These are phyloP conservation scores for Piscicola geometra DNA, from an alignment of 2,888 invertebrate species.

Conservation along the genomic window DNA sequence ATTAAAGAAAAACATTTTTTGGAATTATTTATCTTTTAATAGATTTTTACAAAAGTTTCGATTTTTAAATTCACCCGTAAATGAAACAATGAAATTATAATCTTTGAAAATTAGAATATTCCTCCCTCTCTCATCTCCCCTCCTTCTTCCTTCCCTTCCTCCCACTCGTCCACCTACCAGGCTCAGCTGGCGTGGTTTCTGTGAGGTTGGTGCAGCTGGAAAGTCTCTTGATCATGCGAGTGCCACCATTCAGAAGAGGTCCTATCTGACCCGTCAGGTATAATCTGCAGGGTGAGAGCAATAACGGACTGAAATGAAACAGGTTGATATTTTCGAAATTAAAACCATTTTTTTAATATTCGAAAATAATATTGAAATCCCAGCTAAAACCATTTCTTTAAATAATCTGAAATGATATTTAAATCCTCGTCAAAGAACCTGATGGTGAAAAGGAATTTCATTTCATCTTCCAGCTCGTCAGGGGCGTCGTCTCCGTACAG, in stretches of 20 bases:
- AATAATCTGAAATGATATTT: background rate
- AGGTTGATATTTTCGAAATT: background rate
- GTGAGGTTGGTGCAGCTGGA: constrained; percentile 31
- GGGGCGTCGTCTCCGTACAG: constrained; percentile 23
- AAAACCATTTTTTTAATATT: no score
- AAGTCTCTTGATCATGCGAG: constrained; percentile 35
- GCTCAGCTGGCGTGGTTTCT: background rate
- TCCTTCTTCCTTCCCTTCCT: no score
- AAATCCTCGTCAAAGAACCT: no score
- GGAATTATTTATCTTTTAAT: no score
- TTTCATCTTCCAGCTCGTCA: constrained; percentile 32
- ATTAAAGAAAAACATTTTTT: no score
- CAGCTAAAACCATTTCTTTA: background rate
- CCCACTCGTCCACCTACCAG: background rate
- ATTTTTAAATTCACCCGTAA: no score
- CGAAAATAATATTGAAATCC: no score
- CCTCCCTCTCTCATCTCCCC: no score
- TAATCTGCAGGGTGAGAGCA: constrained; percentile 29
- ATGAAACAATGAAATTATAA: background rate
- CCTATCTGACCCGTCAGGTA: constrained; percentile 36
- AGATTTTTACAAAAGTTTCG: no score
- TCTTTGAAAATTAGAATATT: background rate
- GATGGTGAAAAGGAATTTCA: constrained; percentile 39
- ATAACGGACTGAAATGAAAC: no score
- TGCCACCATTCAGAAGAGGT: constrained; percentile 34